phyloP scores from a whole-genome alignment of 2,888 invertebrate species.

The Synanthedon myopaeformis region DNA sequence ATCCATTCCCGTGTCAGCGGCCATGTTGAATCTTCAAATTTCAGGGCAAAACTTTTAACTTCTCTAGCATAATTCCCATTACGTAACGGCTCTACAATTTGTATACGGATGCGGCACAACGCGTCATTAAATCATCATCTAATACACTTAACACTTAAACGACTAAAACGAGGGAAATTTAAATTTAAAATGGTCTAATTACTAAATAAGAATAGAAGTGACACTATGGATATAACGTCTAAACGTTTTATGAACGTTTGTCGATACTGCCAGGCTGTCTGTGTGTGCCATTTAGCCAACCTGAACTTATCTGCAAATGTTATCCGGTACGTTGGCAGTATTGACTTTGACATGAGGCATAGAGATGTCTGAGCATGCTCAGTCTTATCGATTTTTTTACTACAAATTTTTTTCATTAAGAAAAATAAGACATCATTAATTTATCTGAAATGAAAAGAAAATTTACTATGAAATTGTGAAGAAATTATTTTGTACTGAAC shows the following conservation, averaged over 20 bases:
- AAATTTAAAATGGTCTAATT: conserved; percentile 51
- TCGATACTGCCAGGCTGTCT: conserved; percentile 60
- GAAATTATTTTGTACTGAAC: too few species aligned
- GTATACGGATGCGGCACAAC: conserved; percentile 57
- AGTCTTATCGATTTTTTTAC: too few species aligned
- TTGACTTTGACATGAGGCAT: conserved; percentile 49
- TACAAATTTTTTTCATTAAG: too few species aligned
- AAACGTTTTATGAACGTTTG: conserved; percentile 67
- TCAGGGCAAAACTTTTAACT: conserved; percentile 69
- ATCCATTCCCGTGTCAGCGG: conserved; percentile 94
- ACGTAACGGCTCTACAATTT: conserved; percentile 65
- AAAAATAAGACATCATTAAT: too few species aligned
- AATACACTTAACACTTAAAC: conserved; percentile 63
- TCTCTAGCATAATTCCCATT: conserved; percentile 71
- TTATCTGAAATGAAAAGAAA: too few species aligned
- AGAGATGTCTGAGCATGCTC: conserved; percentile 21
- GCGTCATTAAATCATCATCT: conserved; percentile 50
- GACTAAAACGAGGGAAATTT: conserved; percentile 51
- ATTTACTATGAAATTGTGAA: too few species aligned
- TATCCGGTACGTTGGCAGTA: conserved; percentile 34
- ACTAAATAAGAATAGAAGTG: conserved; percentile 61
- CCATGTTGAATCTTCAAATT: conserved; percentile 75
- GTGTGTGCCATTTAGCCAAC: conserved; percentile 50
- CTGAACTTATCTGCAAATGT: conserved; percentile 43
- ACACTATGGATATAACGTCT: conserved; percentile 63